Conservation (phyloP, 2,113 vertebrate genomes). For the Oreocharis arfaki region DNA sequence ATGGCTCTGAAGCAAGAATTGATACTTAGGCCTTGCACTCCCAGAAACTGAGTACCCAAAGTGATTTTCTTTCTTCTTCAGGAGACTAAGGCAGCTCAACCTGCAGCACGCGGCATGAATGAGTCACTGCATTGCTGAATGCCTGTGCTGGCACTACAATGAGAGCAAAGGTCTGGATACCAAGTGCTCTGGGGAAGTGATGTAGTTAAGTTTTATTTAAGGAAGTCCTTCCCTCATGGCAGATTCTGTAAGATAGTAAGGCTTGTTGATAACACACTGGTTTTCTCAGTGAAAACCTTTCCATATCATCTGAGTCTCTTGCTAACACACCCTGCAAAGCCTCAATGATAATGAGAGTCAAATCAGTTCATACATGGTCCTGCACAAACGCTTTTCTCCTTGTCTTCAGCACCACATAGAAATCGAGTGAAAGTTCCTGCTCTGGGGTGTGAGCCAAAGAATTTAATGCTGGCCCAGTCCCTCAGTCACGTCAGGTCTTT, state of each 20-base stretch:
- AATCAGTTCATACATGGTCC: background rate
- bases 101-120: accelerated
- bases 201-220: background rate
- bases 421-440: background rate
- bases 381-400: background rate
- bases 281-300: background rate
- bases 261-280: accelerated
- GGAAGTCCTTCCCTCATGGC: background rate
- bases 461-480: background rate
- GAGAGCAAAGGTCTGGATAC: background rate
- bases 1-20: background rate
- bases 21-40: background rate
- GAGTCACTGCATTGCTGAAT: accelerated
- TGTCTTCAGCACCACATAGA: background rate
- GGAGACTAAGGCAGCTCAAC: background rate
- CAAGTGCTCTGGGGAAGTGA: background rate
- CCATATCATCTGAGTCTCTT: background rate
- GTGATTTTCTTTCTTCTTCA: background rate
- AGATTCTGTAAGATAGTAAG: background rate
- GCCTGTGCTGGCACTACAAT: accelerated
- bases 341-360: background rate
- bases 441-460: background rate
- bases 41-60: background rate
- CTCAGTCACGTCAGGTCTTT: background rate
- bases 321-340: background rate